Evolutionary conservation across 2,113 vertebrate species (phyloP).

Genomic region (Microtus ochrogaster): DNA sequence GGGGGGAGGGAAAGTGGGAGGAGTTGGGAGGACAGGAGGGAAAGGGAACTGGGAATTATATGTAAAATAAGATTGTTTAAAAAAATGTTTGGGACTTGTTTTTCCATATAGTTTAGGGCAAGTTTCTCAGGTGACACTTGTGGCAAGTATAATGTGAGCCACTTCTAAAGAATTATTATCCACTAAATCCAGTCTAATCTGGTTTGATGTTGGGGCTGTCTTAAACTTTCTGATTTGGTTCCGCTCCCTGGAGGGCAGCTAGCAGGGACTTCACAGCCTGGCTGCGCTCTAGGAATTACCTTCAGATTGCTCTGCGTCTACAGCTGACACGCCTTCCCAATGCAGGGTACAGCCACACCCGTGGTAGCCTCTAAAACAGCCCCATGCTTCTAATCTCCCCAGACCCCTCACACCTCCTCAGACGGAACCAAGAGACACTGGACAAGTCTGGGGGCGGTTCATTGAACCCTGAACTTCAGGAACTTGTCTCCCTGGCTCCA

Average conservation of each 20-base stretch:
- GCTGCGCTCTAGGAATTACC: slow-evolving; percentile 9
- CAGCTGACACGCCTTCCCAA: background rate
- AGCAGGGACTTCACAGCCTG: background rate
- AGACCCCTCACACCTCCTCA: background rate
- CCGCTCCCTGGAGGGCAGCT: background rate
- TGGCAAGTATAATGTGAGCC: background rate
- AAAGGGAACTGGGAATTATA: too few species aligned
- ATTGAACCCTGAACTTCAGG: background rate
- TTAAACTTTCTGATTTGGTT: background rate
- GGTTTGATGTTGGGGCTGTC: background rate
- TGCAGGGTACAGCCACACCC: background rate
- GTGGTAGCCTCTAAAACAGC: background rate
- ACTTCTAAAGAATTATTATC: slow-evolving; percentile 5
- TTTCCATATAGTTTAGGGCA: background rate
- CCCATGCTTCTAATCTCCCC: background rate
- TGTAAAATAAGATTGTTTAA: too few species aligned
- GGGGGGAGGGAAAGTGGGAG: too few species aligned
- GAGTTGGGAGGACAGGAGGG: too few species aligned
- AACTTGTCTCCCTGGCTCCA: too few species aligned
- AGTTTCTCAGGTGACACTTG: background rate
- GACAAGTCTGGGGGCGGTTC: background rate
- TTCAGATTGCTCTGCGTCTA: background rate
- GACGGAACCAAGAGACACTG: background rate
- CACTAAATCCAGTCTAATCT: background rate
- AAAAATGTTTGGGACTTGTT: slow-evolving; percentile 2